Base-by-base conservation (phyloP, 2,888 invertebrate genomes). In the Dryocosmus kuriphilus region DNA sequence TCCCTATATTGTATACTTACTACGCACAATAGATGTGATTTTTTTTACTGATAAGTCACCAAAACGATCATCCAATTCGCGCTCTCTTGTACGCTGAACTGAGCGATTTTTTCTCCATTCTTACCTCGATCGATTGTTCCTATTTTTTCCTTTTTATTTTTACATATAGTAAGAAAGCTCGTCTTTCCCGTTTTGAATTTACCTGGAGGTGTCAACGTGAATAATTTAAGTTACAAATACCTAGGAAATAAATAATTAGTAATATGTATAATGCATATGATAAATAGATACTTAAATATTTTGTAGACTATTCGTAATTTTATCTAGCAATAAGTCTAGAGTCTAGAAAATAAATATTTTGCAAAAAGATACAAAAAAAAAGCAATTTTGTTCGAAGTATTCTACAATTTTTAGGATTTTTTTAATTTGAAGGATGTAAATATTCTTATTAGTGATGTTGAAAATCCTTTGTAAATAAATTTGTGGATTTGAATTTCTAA, bases 181-280 rank as follows among this genome's bases (percentile, higher is more conserved):
- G 78, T 80, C 75, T 75, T 79, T 74, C 74, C 76, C 78, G 75
- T 35, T 63, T 35, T 5, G 11, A 63, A 30, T 19, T 32, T 5
- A 11, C 9, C 35, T 63, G 9, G 11, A 63, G 63, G 57, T 38
- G 22, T 71, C 60, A 79, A 77, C 75, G 77, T 60, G 77, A 80
- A 73, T 76, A 74, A 76, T 60, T 78, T 73, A 80, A 55, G 78
- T 78, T 63, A 79, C 77, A 75, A 67, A 80, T 65, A 57, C 57
- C 22, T 22, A 57, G 27, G 14, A 30, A 35, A 62, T 41, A 61
- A 24, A 61, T 4, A 51, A 51, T 51, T 11, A 38, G 11, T 38
- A 38, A 2, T n/a, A n/a, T n/a, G n/a, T n/a, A n/a, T n/a, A n/a
- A n/a, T n/a, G n/a, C 22, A 55, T 8, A 55, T 4, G 2, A 11